These are phyloP conservation scores for Mercenaria mercenaria DNA, from an alignment of 1,140 invertebrate species.

Conservation along the genomic window DNA sequence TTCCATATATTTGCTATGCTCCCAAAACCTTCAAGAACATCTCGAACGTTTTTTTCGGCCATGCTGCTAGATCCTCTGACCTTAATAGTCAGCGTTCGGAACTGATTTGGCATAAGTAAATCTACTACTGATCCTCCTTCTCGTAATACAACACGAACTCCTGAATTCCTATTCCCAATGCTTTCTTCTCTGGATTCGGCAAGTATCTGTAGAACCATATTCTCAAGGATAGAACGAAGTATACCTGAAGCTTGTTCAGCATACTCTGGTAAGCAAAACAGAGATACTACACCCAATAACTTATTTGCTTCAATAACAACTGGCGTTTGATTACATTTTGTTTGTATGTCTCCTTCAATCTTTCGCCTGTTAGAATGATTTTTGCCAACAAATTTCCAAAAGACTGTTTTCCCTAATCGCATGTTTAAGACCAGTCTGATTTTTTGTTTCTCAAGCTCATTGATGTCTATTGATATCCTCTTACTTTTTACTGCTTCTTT, in stretches of 20 bases:
- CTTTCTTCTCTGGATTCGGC: slow-evolving; percentile 66
- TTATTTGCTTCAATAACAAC: slow-evolving; percentile 75
- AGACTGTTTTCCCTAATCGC: slow-evolving; percentile 68
- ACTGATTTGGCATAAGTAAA: slow-evolving; percentile 70
- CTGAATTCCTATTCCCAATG: background rate
- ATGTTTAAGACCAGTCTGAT: slow-evolving; percentile 65
- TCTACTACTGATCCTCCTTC: slow-evolving; percentile 58
- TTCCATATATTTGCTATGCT: slow-evolving; percentile 29
- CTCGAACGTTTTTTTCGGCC: background rate
- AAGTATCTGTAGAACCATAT: slow-evolving; percentile 39
- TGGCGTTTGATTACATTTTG: slow-evolving; percentile 30
- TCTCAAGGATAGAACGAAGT: slow-evolving; percentile 39
- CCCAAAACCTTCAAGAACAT: slow-evolving; percentile 19
- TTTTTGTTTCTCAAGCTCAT: slow-evolving; percentile 47
- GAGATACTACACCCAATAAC: slow-evolving; percentile 66
- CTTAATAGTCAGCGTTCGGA: slow-evolving; percentile 67
- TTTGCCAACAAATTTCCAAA: slow-evolving; percentile 74
- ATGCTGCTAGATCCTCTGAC: slow-evolving; percentile 5
- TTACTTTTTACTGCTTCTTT: slow-evolving; percentile 58
- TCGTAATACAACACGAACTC: slow-evolving; percentile 61
- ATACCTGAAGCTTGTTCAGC: background rate
- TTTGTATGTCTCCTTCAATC: slow-evolving; percentile 65
- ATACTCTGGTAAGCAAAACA: slow-evolving; percentile 61
- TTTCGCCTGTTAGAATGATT: slow-evolving; percentile 68
- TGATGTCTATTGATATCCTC: slow-evolving; percentile 68